Conservation (phyloP, 1,140 invertebrate genomes). For the Drosophila willistoni region DNA sequence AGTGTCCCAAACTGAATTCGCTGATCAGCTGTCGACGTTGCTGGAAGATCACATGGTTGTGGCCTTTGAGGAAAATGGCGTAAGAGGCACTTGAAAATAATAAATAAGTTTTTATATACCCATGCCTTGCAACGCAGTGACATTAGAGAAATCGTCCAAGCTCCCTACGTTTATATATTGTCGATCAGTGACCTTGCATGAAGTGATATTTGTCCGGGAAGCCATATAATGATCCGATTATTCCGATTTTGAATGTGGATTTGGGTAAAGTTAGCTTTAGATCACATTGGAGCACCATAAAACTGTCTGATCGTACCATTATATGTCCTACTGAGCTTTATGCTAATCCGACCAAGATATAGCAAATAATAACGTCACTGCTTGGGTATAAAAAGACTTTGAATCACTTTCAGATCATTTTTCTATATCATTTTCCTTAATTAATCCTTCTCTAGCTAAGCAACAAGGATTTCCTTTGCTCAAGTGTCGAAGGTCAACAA, state of each 20-base stretch:
- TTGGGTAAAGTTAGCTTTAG: no score
- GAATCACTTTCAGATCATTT: not conserved
- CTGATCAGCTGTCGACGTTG: constrained; percentile 50
- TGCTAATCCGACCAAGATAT: no score
- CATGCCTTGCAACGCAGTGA: not conserved
- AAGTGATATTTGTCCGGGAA: no score
- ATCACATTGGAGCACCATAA: no score
- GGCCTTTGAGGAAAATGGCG: constrained; percentile 76
- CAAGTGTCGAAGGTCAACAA: constrained; percentile 46
- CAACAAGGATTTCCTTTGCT: constrained; percentile 71
- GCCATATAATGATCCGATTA: no score
- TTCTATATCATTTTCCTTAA: not conserved
- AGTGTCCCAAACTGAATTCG: constrained; percentile 64
- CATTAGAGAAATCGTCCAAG: not conserved
- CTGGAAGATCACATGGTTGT: constrained; percentile 74
- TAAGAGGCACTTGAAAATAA: constrained; percentile 46
- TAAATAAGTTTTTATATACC: not conserved
- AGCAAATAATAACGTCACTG: not conserved
- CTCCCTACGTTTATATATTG: not conserved
- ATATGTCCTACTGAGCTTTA: no score
- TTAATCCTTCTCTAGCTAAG: constrained; percentile 43
- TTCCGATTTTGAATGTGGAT: no score
- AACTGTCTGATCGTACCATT: no score
- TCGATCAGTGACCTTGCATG: not conserved
- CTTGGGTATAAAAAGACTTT: not conserved